A percentile compares a stretch with the other conserved stretches of the same genome.
Evolutionary conservation across 2,888 invertebrate species (phyloP).

Genomic region (Ochropleura plecta): DNA sequence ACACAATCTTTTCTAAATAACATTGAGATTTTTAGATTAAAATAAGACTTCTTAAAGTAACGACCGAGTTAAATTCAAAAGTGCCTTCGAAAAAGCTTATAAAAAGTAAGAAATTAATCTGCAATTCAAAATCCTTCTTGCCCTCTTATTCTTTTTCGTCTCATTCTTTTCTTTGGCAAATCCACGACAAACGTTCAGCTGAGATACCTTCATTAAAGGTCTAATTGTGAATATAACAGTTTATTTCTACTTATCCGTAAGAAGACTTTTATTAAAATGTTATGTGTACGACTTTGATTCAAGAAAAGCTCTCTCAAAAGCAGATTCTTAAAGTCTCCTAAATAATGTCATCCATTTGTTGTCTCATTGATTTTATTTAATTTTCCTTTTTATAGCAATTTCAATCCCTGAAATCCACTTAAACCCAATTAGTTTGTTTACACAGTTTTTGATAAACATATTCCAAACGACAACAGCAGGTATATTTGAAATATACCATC

Average conservation of each 20-base stretch:
- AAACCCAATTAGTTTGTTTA: slow-evolving; percentile 22
- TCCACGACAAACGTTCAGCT: slow-evolving; percentile 72
- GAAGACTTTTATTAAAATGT: slow-evolving; percentile 36
- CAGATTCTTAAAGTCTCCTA: background rate
- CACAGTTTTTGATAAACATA: background rate
- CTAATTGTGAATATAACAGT: slow-evolving; percentile 67
- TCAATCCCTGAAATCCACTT: background rate
- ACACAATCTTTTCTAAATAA: slow-evolving; percentile 59
- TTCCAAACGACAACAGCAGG: background rate
- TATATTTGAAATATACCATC: background rate
- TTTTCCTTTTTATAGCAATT: background rate
- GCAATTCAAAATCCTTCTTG: slow-evolving; percentile 83
- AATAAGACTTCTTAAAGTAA: slow-evolving; percentile 75
- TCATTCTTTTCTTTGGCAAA: slow-evolving; percentile 73
- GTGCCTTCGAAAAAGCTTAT: slow-evolving; percentile 81
- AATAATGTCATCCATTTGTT: background rate
- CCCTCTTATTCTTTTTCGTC: slow-evolving; percentile 75
- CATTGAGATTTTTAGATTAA: slow-evolving; percentile 71
- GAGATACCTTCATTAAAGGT: slow-evolving; percentile 63
- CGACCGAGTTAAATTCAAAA: slow-evolving; percentile 79
- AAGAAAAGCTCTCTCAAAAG: background rate
- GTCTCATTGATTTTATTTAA: background rate
- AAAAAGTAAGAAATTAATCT: slow-evolving; percentile 86
- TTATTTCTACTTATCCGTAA: slow-evolving; percentile 45
- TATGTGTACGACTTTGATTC: background rate